Percentiles rank a stretch among this genome's conserved stretches.
Conservation (phyloP, 2,797 vertebrate species). For the Emydoidea blandingii region DNA sequence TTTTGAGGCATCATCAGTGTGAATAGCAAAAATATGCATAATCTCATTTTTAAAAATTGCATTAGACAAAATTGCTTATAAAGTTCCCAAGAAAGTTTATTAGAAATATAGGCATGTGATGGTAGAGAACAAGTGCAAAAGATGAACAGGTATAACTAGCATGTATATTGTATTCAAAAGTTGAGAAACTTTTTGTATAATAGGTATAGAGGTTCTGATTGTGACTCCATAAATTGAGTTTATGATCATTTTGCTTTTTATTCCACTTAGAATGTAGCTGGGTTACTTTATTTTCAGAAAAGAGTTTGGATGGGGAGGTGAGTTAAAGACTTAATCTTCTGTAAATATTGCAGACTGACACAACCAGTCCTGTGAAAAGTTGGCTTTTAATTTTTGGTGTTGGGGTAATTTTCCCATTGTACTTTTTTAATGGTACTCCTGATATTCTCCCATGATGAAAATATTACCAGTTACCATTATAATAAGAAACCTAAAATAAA, state of each 20-base stretch:
- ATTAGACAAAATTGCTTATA: accelerated
- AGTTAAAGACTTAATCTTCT: not conserved
- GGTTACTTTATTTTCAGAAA: not conserved
- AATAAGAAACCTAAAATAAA: not conserved
- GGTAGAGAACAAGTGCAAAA: not conserved
- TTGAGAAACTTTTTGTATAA: accelerated
- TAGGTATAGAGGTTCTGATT: accelerated
- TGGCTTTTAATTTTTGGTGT: not conserved
- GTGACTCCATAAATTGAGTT: accelerated
- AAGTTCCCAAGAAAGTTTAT: accelerated
- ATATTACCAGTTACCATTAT: not conserved
- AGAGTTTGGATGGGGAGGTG: not conserved
- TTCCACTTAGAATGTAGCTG: not conserved
- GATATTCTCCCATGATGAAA: not conserved
- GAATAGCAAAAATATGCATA: not conserved
- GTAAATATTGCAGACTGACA: not conserved
- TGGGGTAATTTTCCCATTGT: not conserved
- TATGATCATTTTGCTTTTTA: not conserved
- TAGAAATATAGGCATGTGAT: not conserved
- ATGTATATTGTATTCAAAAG: not conserved
- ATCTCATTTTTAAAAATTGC: accelerated
- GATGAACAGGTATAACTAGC: not conserved
- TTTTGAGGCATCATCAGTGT: too few species aligned
- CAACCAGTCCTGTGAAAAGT: not conserved
- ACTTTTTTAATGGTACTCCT: not conserved